phyloP scores from a whole-genome alignment of 2,113 vertebrate genomes.

The Poecile atricapillus region DNA sequence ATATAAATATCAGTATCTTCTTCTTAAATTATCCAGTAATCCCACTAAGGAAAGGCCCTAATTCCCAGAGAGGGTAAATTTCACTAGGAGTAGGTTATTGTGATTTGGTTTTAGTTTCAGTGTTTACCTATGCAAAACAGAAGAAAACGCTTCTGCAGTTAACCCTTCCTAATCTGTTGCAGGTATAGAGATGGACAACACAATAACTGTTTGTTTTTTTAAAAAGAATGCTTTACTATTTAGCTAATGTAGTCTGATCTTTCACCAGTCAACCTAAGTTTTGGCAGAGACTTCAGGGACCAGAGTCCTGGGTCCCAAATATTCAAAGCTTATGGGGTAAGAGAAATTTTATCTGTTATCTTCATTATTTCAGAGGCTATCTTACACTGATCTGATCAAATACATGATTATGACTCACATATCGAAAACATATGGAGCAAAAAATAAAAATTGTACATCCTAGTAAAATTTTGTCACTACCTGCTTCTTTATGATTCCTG shows the following conservation, averaged over 20 bases:
- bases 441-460: not conserved
- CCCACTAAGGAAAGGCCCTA: not conserved
- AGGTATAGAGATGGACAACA: not conserved
- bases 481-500: not conserved
- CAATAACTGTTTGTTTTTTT: not conserved
- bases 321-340: not conserved
- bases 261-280: not conserved
- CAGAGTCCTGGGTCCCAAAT: not conserved
- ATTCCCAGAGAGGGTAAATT: not conserved
- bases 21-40: not conserved
- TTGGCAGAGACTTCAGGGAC: not conserved
- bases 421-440: not conserved
- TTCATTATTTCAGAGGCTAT: not conserved
- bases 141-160: not conserved
- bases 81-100: not conserved
- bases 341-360: not conserved
- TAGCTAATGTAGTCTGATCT: not conserved
- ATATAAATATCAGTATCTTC: not conserved
- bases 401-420: not conserved
- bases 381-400: not conserved
- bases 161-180: not conserved
- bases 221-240: not conserved
- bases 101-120: not conserved
- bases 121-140: not conserved
- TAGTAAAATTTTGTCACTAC: not conserved